A percentile compares a stretch with the other conserved stretches of the same genome.
Conservation (phyloP, 2,797 vertebrate species). For the Ctenopoma multispine region DNA sequence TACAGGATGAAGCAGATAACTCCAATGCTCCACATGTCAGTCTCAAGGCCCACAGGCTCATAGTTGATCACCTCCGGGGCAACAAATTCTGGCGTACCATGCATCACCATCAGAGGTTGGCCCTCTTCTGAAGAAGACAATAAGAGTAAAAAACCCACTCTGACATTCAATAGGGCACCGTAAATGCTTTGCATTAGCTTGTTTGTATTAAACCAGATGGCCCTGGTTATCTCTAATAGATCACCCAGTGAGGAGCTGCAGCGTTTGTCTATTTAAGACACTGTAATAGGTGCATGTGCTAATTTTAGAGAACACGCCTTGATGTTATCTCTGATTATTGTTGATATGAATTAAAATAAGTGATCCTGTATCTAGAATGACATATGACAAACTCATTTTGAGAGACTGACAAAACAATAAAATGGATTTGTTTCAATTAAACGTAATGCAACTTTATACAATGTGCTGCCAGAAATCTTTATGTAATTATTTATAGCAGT, state of each 20-base stretch:
- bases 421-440: not conserved
- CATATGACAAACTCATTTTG: not conserved
- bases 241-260: conserved; percentile 29
- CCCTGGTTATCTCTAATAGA: conserved; percentile 19
- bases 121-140: conserved; percentile 73
- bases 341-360: conserved; percentile 7
- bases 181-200: conserved; percentile 1
- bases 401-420: not conserved
- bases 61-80: conserved; percentile 90
- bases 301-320: conserved; percentile 30
- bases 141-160: not conserved
- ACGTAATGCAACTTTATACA: not conserved
- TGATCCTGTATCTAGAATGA: not conserved
- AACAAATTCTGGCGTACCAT: conserved; percentile 91
- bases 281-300: not conserved
- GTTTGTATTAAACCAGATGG: conserved; percentile 22
- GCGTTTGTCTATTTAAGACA: conserved; percentile 12
- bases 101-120: conserved; percentile 84
- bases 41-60: conserved; percentile 85
- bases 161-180: not conserved
- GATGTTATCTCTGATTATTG: conserved; percentile 26
- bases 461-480: not conserved
- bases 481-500: not conserved
- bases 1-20: conserved; percentile 92
- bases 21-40: conserved; percentile 92